Percentiles rank a stretch among this genome's conserved stretches.
Conservation (phyloP, 1,140 invertebrate genomes). For the Drosophila nigrodunni region DNA sequence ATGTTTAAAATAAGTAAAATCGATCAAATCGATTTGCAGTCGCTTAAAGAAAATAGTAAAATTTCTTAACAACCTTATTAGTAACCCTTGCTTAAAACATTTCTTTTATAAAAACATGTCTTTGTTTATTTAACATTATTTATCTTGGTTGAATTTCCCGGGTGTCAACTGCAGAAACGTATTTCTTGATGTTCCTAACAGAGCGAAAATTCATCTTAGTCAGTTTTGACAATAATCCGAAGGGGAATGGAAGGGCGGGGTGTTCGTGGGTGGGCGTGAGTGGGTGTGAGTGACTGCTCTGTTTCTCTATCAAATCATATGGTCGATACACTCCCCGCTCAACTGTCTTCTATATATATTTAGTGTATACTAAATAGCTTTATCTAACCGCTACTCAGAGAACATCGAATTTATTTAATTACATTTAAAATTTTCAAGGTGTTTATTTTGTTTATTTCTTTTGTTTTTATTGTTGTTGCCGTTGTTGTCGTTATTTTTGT, state of each 20-base stretch:
- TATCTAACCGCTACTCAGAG: background rate
- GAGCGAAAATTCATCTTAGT: constrained; percentile 66
- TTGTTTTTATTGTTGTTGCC: constrained; percentile 17
- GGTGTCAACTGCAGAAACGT: constrained; percentile 27
- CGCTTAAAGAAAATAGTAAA: too few relatives aligned
- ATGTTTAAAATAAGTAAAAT: too few relatives aligned
- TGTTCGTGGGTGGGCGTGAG: too few relatives aligned
- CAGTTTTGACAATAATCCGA: constrained; percentile 29
- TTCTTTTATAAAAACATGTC: constrained; percentile 7
- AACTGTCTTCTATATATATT: constrained; percentile 5
- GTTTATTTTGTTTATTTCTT: constrained; percentile 32
- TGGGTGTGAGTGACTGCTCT: background rate
- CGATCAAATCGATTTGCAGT: too few relatives aligned
- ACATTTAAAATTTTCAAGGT: constrained; percentile 71
- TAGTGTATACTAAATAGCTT: constrained; percentile 21
- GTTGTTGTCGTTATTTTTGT: constrained; percentile 19
- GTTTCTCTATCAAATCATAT: constrained; percentile 1
- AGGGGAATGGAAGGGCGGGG: background rate
- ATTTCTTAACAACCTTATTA: background rate
- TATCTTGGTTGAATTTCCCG: constrained; percentile 28
- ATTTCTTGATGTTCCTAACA: constrained; percentile 28
- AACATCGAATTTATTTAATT: constrained; percentile 71
- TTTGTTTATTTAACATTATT: constrained; percentile 29
- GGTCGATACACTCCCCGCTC: background rate
- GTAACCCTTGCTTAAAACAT: background rate